Conservation (phyloP, 2,888 invertebrate genomes). For the Stratiomys singularior region DNA sequence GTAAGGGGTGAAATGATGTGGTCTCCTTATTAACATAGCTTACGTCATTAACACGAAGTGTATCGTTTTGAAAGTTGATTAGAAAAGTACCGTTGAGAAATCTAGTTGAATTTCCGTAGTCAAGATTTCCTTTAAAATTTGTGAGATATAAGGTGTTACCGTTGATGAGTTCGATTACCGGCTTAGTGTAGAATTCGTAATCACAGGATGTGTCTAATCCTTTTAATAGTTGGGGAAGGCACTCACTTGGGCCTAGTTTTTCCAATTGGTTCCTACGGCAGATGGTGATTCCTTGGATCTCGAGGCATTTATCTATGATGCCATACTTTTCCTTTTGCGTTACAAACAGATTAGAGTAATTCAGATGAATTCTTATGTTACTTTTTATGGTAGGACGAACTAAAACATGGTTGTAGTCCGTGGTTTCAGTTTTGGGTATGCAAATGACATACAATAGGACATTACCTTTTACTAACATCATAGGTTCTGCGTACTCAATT, state of each 20-base stretch:
- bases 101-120: no score
- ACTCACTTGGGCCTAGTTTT: constrained; percentile 29
- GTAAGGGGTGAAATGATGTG: no score
- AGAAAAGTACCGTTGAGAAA: no score
- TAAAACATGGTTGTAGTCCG: constrained; percentile 33
- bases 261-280: not conserved
- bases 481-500: constrained; percentile 48
- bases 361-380: constrained; percentile 33
- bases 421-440: not conserved
- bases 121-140: no score
- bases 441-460: constrained; percentile 5
- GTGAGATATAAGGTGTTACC: constrained; percentile 44
- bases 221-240: constrained; percentile 29
- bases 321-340: constrained; percentile 11
- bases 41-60: no score
- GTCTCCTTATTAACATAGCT: no score
- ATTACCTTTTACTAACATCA: constrained; percentile 49
- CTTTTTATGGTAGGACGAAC: constrained; percentile 34
- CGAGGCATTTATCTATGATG: not conserved
- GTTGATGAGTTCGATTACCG: constrained; percentile 25
- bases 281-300: not conserved
- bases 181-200: constrained; percentile 17
- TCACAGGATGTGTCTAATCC: constrained; percentile 8
- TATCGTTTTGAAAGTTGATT: no score
- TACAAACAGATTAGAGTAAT: constrained; percentile 25